Percentiles rank a stretch among this genome's conserved stretches.
Conservation (phyloP, 2,888 invertebrate species). For the Euspilapteryx auroguttella region DNA sequence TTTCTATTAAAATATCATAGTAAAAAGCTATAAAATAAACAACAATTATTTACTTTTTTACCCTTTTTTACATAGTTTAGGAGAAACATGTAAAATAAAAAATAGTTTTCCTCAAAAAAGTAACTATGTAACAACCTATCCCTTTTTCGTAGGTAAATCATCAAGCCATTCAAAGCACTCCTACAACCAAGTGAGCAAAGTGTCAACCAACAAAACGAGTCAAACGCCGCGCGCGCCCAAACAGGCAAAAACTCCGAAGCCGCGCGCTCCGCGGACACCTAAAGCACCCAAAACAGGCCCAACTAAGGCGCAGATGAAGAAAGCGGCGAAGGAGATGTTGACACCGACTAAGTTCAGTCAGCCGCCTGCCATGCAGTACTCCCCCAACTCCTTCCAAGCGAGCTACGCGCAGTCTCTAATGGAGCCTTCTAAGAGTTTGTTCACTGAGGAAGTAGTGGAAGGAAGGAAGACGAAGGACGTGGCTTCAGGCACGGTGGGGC, state of each 20-base stretch:
- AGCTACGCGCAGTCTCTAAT: constrained; percentile 46
- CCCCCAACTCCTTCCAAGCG: constrained; percentile 47
- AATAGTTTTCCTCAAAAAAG: too few relatives aligned
- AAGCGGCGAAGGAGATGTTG: constrained; percentile 26
- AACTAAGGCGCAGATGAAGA: constrained; percentile 26
- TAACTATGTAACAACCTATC: too few relatives aligned
- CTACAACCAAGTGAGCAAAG: constrained; percentile 57
- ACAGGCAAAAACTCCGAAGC: constrained; percentile 8
- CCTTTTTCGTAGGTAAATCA: constrained; percentile 38
- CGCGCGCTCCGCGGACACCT: constrained; percentile 15
- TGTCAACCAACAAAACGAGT: constrained; percentile 50
- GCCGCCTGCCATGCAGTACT: constrained; percentile 16
- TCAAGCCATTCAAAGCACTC: constrained; percentile 52
- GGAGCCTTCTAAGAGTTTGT: constrained; percentile 30
- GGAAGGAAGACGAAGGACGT: too few relatives aligned
- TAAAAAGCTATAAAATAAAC: too few relatives aligned
- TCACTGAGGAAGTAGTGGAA: too few relatives aligned
- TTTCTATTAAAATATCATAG: too few relatives aligned
- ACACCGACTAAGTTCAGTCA: not conserved
- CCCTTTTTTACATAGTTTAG: too few relatives aligned
- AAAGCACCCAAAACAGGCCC: constrained; percentile 9
- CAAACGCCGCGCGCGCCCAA: constrained; percentile 13
- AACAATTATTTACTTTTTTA: too few relatives aligned
- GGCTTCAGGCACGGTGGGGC: not conserved
- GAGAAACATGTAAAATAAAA: too few relatives aligned